Percentiles rank a stretch among this genome's conserved stretches.
These are phyloP conservation scores for Pygoscelis antarcticus DNA, from an alignment of 2,113 vertebrate genomes.

Conservation along the genomic window DNA sequence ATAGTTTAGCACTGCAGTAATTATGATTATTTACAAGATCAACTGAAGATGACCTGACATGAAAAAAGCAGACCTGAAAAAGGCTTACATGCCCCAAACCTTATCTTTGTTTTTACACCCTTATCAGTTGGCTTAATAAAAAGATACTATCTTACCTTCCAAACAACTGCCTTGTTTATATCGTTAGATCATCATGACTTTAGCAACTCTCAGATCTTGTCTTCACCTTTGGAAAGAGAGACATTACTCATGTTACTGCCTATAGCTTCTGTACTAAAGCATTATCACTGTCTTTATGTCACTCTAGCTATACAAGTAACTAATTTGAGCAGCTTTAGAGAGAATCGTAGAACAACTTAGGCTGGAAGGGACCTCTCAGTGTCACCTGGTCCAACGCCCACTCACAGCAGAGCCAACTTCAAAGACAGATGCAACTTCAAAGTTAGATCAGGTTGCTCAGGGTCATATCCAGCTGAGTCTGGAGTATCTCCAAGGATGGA, in stretches of 20 bases:
- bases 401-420: conserved; percentile 24
- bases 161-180: conserved; percentile 15
- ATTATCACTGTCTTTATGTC: not conserved
- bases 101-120: conserved; percentile 43
- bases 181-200: not conserved
- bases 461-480: conserved; percentile 1
- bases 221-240: not conserved
- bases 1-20: not conserved
- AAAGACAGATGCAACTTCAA: conserved; percentile 59
- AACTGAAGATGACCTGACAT: conserved; percentile 47
- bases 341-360: not conserved
- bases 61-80: conserved; percentile 39
- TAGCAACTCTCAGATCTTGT: not conserved
- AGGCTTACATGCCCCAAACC: not conserved
- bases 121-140: conserved; percentile 34
- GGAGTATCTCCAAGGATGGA: conserved; percentile 9
- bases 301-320: not conserved
- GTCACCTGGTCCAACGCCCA: not conserved
- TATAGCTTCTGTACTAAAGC: not conserved
- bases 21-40: conserved; percentile 34
- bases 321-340: not conserved
- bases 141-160: conserved; percentile 8
- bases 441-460: conserved; percentile 40
- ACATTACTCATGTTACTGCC: not conserved
- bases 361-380: not conserved